Percentiles rank a stretch among this genome's conserved stretches.
Conservation (phyloP, 2,888 invertebrate genomes). For the Sthenelais limicola region DNA sequence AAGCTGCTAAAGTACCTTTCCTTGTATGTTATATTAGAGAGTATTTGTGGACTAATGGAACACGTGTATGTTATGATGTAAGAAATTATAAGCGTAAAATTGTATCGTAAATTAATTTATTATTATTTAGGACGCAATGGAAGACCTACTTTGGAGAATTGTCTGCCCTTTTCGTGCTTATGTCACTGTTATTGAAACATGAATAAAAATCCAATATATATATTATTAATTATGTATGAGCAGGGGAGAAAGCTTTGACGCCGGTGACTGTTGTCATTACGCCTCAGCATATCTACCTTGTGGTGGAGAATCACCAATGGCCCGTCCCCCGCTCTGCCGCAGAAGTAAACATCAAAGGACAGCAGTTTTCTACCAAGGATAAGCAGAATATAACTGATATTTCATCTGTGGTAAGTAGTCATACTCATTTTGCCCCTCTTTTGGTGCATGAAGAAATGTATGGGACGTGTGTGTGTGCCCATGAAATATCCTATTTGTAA, state of each 20-base stretch:
- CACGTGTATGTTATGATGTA: too few relatives aligned
- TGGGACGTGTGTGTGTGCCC: too few relatives aligned
- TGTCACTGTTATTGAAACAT: not conserved
- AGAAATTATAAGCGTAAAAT: too few relatives aligned
- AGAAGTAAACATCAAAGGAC: constrained; percentile 52
- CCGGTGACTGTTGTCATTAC: constrained; percentile 59
- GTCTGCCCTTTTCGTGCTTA: too few relatives aligned
- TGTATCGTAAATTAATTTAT: too few relatives aligned
- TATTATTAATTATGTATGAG: not conserved
- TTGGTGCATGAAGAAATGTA: too few relatives aligned
- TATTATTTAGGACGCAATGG: too few relatives aligned
- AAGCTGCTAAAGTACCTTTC: too few relatives aligned
- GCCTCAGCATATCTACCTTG: constrained; percentile 55
- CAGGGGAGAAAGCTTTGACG: constrained; percentile 16
- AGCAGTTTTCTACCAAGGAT: constrained; percentile 60
- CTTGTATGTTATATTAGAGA: too few relatives aligned
- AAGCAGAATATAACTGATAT: constrained; percentile 64
- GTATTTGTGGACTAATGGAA: too few relatives aligned
- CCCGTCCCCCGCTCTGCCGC: constrained; percentile 63
- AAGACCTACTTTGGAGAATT: too few relatives aligned
- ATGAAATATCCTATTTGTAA: too few relatives aligned
- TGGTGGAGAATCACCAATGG: constrained; percentile 64
- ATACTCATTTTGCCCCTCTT: not conserved
- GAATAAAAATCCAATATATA: not conserved
- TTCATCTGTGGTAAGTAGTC: constrained; percentile 59